phyloP scores from a whole-genome alignment of 2,888 invertebrate species.

The Magallana nippona region DNA sequence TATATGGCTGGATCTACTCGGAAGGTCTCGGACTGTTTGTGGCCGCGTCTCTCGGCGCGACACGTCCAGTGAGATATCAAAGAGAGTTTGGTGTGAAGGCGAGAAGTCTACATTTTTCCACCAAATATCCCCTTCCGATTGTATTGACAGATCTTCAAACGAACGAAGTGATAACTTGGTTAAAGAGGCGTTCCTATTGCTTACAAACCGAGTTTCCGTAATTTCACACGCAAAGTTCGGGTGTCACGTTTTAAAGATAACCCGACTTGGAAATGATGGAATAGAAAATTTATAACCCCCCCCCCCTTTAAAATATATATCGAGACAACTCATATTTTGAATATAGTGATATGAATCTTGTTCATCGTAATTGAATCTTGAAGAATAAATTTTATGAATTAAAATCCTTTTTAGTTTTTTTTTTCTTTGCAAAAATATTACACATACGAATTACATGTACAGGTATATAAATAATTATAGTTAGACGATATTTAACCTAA shows the following conservation, averaged over 20 bases:
- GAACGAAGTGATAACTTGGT: background rate
- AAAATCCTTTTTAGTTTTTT: background rate
- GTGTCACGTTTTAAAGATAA: no score
- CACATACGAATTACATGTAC: background rate
- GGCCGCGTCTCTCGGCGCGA: background rate
- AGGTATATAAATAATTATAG: background rate
- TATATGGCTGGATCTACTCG: background rate
- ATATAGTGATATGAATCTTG: no score
- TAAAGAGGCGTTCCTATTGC: background rate
- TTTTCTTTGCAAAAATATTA: background rate
- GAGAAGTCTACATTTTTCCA: background rate
- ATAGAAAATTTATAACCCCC: background rate
- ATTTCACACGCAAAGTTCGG: no score
- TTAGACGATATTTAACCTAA: no score
- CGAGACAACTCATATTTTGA: no score
- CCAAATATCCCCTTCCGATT: no score
- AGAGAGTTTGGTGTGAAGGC: background rate
- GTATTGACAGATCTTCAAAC: constrained; percentile 6
- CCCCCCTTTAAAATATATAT: background rate
- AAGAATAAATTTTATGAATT: no score
- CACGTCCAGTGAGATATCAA: background rate
- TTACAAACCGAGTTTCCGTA: no score
- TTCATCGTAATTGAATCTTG: no score
- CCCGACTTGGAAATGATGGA: no score
- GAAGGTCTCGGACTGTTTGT: background rate